Evolutionary conservation across 2,888 invertebrate genomes (phyloP), one percentile per base, ranked within the genome.

Genomic region (Rotaria macrura): DNA sequence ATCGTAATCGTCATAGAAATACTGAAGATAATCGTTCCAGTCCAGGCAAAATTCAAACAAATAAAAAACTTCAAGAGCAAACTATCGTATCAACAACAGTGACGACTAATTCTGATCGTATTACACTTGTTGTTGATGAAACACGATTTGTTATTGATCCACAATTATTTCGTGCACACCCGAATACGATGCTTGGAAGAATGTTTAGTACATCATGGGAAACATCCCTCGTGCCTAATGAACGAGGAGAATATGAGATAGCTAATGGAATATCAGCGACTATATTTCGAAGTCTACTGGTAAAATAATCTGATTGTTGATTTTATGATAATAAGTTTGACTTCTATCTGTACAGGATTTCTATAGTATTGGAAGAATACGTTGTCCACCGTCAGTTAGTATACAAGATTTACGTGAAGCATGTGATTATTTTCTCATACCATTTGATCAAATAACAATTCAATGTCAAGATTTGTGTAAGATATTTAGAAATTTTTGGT

Each of bases 391-490:
- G 0, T 95, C 95, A 0, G 96, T 99, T 0, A 94, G 96, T 0
- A 96, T 99, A 72, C 96, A 96, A 89, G 99, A 99, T 91, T 91
- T 99, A 87, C 92, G 97, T 87, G 99, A 99, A 92, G 98, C 99
- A 38, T 99, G 99, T 90, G 99, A 99, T 91, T 99, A 99, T 91
- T 93, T 99, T 86, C 93, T 99, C 79, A 95, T 99, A 89, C 99
- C 99, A 25, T 99, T 99, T 90, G 96, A 97, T 92, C 96, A 97
- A 20, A 94, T 88, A 84, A 90, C 90, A 57, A 88, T 99, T 85
- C 94, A 96, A 89, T 97, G 97, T 91, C 95, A 97, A 93, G 97
- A 98, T 92, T 93, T 98, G 87, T 93, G 97, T 95, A 92, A 93
- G 94, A 92, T 74, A 74, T n/a, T 49, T 6, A 12, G 10, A 12